phyloP scores from a whole-genome alignment of 1,140 invertebrate genomes.

The Xylocopa sonorina region DNA sequence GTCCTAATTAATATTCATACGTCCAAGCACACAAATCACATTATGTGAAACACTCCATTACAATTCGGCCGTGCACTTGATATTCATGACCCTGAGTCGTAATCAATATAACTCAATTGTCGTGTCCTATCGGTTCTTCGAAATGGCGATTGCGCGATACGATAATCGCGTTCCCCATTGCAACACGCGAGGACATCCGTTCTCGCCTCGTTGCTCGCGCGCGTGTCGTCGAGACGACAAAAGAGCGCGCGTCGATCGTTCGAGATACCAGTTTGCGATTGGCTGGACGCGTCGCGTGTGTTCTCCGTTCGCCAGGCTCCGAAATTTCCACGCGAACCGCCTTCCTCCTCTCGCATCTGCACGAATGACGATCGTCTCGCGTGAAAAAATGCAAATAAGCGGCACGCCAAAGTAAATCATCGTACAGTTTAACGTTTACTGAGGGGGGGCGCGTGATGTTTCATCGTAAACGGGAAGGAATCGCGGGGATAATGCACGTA shows the following conservation, averaged over 20 bases:
- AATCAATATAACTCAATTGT: constrained; percentile 33
- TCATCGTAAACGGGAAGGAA: background rate
- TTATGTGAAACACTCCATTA: constrained; percentile 7
- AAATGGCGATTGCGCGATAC: background rate
- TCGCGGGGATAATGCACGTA: constrained; percentile 6
- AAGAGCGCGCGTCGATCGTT: too few species aligned
- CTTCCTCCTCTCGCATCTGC: too few species aligned
- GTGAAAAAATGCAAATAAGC: too few species aligned
- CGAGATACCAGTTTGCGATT: too few species aligned
- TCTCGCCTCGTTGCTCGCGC: background rate
- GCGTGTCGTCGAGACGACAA: too few species aligned
- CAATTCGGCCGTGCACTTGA: constrained; percentile 8
- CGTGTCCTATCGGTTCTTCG: constrained; percentile 20
- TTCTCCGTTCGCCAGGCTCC: too few species aligned
- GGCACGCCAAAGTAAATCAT: too few species aligned
- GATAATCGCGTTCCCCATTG: constrained; percentile 4
- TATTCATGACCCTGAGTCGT: constrained; percentile 40
- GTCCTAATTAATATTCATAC: constrained; percentile 39
- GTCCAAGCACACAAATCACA: constrained; percentile 16
- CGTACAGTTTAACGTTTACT: background rate
- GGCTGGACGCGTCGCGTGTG: too few species aligned
- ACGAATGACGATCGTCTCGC: too few species aligned
- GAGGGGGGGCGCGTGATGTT: background rate
- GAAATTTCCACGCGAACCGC: too few species aligned
- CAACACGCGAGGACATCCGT: too few species aligned